phyloP scores from a whole-genome alignment of 2,888 invertebrate genomes.

The Agrochola lychnidis region DNA sequence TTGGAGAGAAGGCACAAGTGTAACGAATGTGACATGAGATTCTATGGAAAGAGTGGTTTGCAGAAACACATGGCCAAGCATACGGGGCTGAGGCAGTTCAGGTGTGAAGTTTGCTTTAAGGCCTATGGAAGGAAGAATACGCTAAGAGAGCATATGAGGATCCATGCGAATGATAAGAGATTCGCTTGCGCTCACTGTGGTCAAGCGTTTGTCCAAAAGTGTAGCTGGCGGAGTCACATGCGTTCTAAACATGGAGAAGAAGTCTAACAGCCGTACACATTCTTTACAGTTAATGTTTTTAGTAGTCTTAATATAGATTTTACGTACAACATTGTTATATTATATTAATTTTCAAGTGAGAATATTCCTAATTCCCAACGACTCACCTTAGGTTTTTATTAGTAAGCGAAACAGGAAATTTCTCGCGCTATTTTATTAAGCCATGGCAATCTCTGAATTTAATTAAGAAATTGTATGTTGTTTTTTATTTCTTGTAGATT shows the following conservation, averaged over 20 bases:
- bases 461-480: not conserved
- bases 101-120: conserved; percentile 80
- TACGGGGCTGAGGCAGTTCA: conserved; percentile 74
- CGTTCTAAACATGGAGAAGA: conserved; percentile 73
- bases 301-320: conserved; percentile 21
- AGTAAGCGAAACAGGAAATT: not conserved
- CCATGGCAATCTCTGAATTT: not conserved
- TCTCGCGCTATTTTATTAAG: not conserved
- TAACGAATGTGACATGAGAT: conserved; percentile 82
- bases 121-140: conserved; percentile 77
- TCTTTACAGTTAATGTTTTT: conserved; percentile 1
- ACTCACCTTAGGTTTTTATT: not conserved
- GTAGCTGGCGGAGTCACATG: conserved; percentile 82
- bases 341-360: conserved; percentile 7
- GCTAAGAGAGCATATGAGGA: conserved; percentile 78
- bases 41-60: conserved; percentile 72
- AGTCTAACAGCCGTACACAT: conserved; percentile 36
- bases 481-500: not conserved
- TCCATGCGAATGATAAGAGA: conserved; percentile 71
- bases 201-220: conserved; percentile 74
- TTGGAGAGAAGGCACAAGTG: conserved; percentile 83
- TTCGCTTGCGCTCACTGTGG: conserved; percentile 71
- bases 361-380: not conserved
- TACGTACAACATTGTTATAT: conserved; percentile 17
- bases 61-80: conserved; percentile 79